Base-by-base conservation (phyloP, 2,888 invertebrate genomes). In the Spodoptera littoralis region DNA sequence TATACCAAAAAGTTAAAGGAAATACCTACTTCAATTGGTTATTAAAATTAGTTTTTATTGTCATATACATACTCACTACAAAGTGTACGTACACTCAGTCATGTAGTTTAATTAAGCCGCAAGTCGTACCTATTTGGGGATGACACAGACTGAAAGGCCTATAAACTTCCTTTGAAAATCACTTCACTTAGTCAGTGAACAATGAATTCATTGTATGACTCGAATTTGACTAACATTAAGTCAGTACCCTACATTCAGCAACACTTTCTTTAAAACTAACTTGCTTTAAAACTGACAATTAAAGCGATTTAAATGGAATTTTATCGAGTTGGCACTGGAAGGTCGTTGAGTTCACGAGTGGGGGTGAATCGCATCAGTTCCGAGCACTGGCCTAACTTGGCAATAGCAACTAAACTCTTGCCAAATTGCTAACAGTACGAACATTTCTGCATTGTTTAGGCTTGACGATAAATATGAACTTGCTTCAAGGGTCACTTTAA, bases 361-460 rank as follows among this genome's bases (percentile, higher is more conserved):
- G 56, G 68, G 63, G 64, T 67, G 75, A 81, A 77, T 79, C 80
- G 81, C 74, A 83, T 83, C 70, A 42, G 81, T 82, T 79, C 79
- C 77, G 76, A 62, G 36, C 54, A 47, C 58, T 63, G 50, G 51
- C 47, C 53, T 22, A 54, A 65, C 63, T 65, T 62, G 55, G 53
- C 65, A 75, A 68, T 61, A 56, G 22, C 42, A 24, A 60, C 54
- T 42, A 11, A 54, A 18, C 52, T 57, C 60, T 81, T 80, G 72
- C 73, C 59, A 73, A 68, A 78, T 53, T 45, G 53, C 53, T 50
- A 50, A 43, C 54, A 58, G 30, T 43, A 8, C 43, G 12, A 36
- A 52, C 60, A 66, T 66, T 60, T 58, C 48, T 62, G 69, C 56
- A 60, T 51, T 68, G 46, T 60, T 60, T 13, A 54, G 47, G 47